phyloP scores from a whole-genome alignment of 2,888 invertebrate genomes.

The Blera fallax region DNA sequence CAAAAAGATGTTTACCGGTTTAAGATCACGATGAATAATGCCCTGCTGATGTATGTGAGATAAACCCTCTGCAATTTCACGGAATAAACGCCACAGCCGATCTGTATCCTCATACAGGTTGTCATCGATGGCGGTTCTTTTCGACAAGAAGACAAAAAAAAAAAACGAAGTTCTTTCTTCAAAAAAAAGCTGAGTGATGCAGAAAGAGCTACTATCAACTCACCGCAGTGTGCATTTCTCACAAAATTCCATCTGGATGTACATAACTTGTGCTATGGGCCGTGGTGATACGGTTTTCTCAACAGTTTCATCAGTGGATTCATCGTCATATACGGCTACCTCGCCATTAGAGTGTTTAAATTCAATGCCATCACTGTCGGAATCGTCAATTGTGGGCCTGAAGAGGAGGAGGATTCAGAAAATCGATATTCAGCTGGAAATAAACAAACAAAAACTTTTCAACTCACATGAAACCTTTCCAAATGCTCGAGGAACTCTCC shows the following conservation, averaged over 20 bases:
- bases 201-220: slow-evolving; percentile 76
- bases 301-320: slow-evolving; percentile 72
- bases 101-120: slow-evolving; percentile 89
- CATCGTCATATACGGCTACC: slow-evolving; percentile 77
- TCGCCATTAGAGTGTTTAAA: slow-evolving; percentile 81
- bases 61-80: slow-evolving; percentile 95
- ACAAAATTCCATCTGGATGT: slow-evolving; percentile 99
- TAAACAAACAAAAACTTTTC: not conserved
- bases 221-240: slow-evolving; percentile 94
- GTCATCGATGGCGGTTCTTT: slow-evolving; percentile 92
- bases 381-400: slow-evolving; percentile 78
- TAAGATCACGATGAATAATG: slow-evolving; percentile 92
- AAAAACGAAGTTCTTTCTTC: not conserved
- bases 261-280: slow-evolving; percentile 84
- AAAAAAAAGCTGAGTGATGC: not conserved
- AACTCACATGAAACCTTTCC: slow-evolving; percentile 78
- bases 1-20: slow-evolving; percentile 96
- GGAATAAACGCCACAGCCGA: slow-evolving; percentile 94
- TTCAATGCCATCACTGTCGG: slow-evolving; percentile 81
- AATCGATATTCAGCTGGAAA: not conserved
- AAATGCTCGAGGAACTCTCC: slow-evolving; percentile 79
- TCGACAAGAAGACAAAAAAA: not conserved
- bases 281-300: slow-evolving; percentile 77
- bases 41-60: slow-evolving; percentile 96
- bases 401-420: not conserved